phyloP scores from a whole-genome alignment of 2,797 vertebrate species.

The Crocodylus rhombifer region DNA sequence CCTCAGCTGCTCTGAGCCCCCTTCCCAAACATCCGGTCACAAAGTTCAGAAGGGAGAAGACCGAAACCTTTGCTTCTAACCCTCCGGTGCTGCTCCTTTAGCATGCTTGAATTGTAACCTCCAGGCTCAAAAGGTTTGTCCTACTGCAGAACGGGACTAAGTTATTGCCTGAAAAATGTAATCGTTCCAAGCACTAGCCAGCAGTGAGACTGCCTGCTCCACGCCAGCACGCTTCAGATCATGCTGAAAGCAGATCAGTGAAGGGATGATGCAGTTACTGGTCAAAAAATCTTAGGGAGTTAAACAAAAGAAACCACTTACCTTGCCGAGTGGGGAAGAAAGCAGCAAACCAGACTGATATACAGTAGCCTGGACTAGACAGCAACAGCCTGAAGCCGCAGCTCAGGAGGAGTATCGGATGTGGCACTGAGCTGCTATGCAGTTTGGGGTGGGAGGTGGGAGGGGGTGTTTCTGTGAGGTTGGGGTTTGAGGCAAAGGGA shows the following conservation, averaged over 20 bases:
- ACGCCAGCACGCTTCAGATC: neutral
- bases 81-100: neutral
- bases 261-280: neutral
- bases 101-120: neutral
- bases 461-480: neutral
- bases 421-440: neutral
- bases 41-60: too few species aligned
- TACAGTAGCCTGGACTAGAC: neutral
- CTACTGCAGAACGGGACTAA: neutral
- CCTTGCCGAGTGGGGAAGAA: neutral
- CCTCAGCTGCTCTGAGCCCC: neutral
- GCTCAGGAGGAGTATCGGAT: neutral
- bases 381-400: slow-evolving; percentile 1
- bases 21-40: fast-evolving
- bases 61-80: neutral
- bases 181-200: neutral
- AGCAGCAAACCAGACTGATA: neutral
- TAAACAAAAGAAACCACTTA: neutral
- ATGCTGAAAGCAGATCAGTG: neutral
- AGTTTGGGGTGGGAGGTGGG: neutral
- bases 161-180: neutral
- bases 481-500: neutral
- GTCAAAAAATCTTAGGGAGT: neutral
- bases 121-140: neutral
- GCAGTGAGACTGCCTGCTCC: neutral